A percentile compares a stretch with the other conserved stretches of the same genome.
Evolutionary conservation across 2,797 vertebrate genomes (phyloP).

Genomic region (Oophaga sylvatica): DNA sequence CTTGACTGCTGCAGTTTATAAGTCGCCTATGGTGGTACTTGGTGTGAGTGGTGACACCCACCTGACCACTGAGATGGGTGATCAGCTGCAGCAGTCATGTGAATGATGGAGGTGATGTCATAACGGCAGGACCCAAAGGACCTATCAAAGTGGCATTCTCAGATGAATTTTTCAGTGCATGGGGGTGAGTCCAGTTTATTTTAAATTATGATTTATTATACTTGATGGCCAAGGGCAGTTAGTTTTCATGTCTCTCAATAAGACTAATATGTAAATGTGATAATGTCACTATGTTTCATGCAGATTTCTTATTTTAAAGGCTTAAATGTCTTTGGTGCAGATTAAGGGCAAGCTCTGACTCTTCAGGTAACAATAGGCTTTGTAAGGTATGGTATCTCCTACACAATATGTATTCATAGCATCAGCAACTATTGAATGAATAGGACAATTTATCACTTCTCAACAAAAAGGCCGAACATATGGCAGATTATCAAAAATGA

Average conservation of each 20-base stretch:
- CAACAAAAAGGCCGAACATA: slow-evolving; percentile 27
- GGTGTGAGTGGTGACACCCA: too few species aligned
- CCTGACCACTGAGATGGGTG: too few species aligned
- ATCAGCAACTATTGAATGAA: slow-evolving; percentile 9
- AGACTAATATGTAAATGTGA: neutral
- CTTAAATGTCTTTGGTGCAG: neutral
- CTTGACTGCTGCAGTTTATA: too few species aligned
- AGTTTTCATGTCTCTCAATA: neutral
- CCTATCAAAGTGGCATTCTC: too few species aligned
- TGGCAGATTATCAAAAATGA: slow-evolving; percentile 55
- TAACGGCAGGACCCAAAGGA: too few species aligned
- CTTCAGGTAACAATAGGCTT: slow-evolving; percentile 14
- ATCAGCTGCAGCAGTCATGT: too few species aligned
- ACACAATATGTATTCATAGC: slow-evolving; percentile 6
- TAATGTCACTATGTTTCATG: neutral
- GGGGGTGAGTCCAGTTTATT: too few species aligned
- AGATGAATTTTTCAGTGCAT: too few species aligned
- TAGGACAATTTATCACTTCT: slow-evolving; percentile 46
- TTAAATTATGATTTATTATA: too few species aligned
- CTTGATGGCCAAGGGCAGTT: neutral
- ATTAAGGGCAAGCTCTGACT: neutral
- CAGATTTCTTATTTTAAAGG: neutral
- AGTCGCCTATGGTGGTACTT: too few species aligned
- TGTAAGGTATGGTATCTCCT: neutral
- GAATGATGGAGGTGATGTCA: too few species aligned